These are phyloP conservation scores for Nomada fucata DNA, from an alignment of 2,888 invertebrate species.

Conservation along the genomic window DNA sequence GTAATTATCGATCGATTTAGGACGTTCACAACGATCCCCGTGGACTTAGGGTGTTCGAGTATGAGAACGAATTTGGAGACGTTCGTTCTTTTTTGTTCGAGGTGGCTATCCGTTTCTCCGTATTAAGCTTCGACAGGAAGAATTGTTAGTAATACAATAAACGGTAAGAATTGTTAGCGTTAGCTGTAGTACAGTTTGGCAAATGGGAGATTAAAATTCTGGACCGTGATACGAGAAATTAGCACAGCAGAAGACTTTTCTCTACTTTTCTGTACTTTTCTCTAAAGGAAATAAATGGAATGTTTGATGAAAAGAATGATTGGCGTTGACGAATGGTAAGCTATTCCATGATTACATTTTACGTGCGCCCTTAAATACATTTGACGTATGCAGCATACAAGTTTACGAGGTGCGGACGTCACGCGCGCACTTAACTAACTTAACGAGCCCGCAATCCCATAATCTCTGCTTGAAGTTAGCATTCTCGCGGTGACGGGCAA, in stretches of 20 bases:
- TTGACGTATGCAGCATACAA: neutral
- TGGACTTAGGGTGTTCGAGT: neutral
- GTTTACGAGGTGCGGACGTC: neutral
- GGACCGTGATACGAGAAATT: too few relatives aligned
- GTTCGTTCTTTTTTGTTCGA: neutral
- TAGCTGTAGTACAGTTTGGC: too few relatives aligned
- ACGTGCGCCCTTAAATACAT: neutral
- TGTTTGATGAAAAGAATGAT: too few relatives aligned
- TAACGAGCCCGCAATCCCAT: conserved; percentile 28
- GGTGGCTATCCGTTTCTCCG: neutral
- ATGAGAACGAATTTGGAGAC: neutral
- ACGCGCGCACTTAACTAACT: conserved; percentile 17
- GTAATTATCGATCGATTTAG: conserved; percentile 33
- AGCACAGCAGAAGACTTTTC: too few relatives aligned
- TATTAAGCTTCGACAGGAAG: neutral
- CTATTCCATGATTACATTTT: neutral
- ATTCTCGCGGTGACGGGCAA: conserved; percentile 21
- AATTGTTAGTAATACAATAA: too few relatives aligned
- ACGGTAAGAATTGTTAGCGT: too few relatives aligned
- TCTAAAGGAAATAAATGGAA: too few relatives aligned
- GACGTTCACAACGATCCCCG: neutral
- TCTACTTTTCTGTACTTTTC: too few relatives aligned
- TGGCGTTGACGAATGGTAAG: too few relatives aligned
- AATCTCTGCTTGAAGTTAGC: conserved; percentile 14
- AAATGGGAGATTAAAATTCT: too few relatives aligned